Base-by-base conservation (phyloP, 2,113 vertebrate species). In the Puma concolor region DNA sequence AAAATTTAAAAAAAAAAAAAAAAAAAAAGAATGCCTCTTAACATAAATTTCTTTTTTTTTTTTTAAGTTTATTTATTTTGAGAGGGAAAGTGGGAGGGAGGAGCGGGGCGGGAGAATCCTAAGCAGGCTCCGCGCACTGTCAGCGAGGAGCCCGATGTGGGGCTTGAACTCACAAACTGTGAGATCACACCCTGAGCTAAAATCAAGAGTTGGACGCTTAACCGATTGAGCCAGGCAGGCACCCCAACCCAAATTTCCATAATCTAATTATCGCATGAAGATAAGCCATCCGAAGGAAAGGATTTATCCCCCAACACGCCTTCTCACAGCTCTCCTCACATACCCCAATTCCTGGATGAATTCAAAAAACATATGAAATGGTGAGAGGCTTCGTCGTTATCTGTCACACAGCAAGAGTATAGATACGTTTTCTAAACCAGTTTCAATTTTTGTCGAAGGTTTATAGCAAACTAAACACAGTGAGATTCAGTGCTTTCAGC, bases 381-480 rank as follows among this genome's bases (percentile, higher is more conserved):
- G 57, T n/a, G 44, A 27, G 29, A 67, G 93, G 50, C 27, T 93
- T 41, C 27, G 7, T 64, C 27, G 19, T 66, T n/a, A 14, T 29
- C 29, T 48, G 27, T 21, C 7, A 69, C 2, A 29, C 8, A 50
- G 33, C 33, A 2, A 17, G 48, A 41, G 54, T 4, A 41, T 4
- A 25, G n/a, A 41, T 38, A 71, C 33, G 33, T 9, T 81, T 33
- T 27, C 66, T 36, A 48, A 69, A 31, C 67, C 44, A 41, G 54
- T 10, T 29, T 50, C 13, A 17, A 38, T 48, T 41, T 91, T 54
- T 72, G 44, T 41, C 50, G 23, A 64, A 79, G n/a, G 79, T 60
- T 77, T 95, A 60, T 7, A 84, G 54, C 57, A 69, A 77, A 93
- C 72, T 84, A 69, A 94, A 81, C 77, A 60, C 41, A 21, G n/a